Conservation (phyloP, 2,113 vertebrate genomes). For the Pituophis catenifer region DNA sequence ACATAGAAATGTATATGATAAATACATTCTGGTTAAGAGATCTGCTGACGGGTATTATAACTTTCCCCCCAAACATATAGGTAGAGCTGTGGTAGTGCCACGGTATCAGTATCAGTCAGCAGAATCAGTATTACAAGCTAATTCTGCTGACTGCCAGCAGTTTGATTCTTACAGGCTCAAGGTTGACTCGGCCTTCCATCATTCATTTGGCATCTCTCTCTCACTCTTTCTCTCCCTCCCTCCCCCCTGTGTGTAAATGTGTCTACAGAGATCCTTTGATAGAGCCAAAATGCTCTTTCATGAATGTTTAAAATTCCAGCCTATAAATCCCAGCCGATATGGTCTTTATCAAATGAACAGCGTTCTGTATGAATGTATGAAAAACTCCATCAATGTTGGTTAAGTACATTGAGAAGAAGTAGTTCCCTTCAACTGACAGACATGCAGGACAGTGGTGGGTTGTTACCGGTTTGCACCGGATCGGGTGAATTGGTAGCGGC, state of each 20-base stretch:
- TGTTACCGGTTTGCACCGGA: too few relatives aligned
- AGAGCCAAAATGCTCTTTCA: neutral
- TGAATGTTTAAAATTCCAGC: neutral
- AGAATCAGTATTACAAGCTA: neutral
- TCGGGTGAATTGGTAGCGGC: too few relatives aligned
- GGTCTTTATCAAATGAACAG: neutral
- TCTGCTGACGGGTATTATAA: neutral
- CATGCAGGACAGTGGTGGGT: too few relatives aligned
- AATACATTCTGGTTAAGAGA: neutral
- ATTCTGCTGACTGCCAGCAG: neutral
- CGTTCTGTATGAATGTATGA: neutral
- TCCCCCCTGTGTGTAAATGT: neutral
- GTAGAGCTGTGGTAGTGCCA: too few relatives aligned
- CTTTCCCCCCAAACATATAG: neutral
- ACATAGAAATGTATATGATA: neutral
- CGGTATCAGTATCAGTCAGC: too few relatives aligned
- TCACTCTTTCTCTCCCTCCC: too few relatives aligned
- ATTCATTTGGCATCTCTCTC: too few relatives aligned
- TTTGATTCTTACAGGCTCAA: neutral
- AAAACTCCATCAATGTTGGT: neutral
- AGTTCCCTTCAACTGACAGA: neutral
- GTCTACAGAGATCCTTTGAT: neutral
- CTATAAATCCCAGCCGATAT: neutral
- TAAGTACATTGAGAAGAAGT: neutral
- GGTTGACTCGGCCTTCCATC: neutral